phyloP scores from a whole-genome alignment of 2,888 invertebrate species.

The Heteropelma amictum region DNA sequence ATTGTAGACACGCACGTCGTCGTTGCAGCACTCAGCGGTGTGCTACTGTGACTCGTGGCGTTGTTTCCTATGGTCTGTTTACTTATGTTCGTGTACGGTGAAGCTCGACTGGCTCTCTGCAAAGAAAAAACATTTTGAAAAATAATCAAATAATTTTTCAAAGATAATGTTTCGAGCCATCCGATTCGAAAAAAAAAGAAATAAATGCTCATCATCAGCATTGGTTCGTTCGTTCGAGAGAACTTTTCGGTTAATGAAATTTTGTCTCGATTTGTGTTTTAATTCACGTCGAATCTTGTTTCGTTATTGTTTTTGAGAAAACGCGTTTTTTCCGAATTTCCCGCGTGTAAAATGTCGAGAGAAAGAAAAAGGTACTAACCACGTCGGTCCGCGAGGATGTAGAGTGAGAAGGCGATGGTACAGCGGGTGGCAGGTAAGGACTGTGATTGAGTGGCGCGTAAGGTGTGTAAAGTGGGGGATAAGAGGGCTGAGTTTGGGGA shows the following conservation, averaged over 20 bases:
- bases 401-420: slow-evolving; percentile 80
- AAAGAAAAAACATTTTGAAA: slow-evolving; percentile 22
- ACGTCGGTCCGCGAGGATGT: slow-evolving; percentile 83
- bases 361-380: slow-evolving; percentile 77
- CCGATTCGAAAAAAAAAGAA: neutral
- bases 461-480: slow-evolving; percentile 88
- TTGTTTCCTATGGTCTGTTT: slow-evolving; percentile 71
- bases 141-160: neutral
- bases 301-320: no score
- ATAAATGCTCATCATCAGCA: neutral
- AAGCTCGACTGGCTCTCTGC: slow-evolving; percentile 75
- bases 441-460: slow-evolving; percentile 87
- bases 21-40: slow-evolving; percentile 74
- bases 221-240: no score
- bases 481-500: slow-evolving; percentile 78
- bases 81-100: slow-evolving; percentile 74
- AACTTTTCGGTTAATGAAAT: no score
- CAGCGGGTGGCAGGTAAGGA: slow-evolving; percentile 83
- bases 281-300: no score
- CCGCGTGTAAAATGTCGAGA: no score
- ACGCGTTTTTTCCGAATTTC: neutral
- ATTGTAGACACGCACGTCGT: slow-evolving; percentile 76
- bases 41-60: slow-evolving; percentile 64
- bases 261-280: no score
- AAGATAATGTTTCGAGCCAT: neutral